A percentile compares a stretch with the other conserved stretches of the same genome.
phyloP scores from a whole-genome alignment of 1,140 invertebrate species.

The Hermatobates lingyangjiaoensis region DNA sequence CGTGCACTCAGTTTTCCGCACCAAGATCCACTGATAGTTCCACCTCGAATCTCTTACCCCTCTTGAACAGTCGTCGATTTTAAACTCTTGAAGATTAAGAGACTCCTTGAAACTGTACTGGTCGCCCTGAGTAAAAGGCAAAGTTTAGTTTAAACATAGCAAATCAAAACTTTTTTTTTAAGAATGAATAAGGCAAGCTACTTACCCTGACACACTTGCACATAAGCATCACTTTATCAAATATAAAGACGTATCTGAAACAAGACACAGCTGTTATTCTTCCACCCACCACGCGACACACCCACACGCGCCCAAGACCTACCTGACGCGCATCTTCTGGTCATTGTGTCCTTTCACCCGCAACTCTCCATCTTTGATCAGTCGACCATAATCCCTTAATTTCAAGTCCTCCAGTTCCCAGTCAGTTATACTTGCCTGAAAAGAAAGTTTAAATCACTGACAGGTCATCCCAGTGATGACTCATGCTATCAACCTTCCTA shows the following conservation, averaged over 20 bases:
- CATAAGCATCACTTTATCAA: slow-evolving; percentile 89
- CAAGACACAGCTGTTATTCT: no score
- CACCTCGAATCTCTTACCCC: slow-evolving; percentile 49
- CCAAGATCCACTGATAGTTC: slow-evolving; percentile 64
- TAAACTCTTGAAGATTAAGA: slow-evolving; percentile 65
- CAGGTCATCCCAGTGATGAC: no score
- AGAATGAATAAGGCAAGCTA: slow-evolving; percentile 10
- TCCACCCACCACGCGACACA: background rate
- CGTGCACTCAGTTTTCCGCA: slow-evolving; percentile 57
- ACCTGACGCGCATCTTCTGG: slow-evolving; percentile 55
- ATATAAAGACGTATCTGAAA: slow-evolving; percentile 80
- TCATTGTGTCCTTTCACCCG: slow-evolving; percentile 82
- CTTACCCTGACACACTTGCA: slow-evolving; percentile 72
- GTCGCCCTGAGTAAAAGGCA: slow-evolving; percentile 42
- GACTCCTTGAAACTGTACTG: slow-evolving; percentile 82
- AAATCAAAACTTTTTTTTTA: background rate
- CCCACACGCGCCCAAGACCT: background rate
- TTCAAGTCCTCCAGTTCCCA: slow-evolving; percentile 57
- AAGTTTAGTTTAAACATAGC: background rate
- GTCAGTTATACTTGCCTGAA: slow-evolving; percentile 55
- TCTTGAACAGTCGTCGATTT: slow-evolving; percentile 56
- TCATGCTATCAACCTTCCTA: no score
- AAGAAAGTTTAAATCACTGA: no score
- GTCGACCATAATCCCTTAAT: slow-evolving; percentile 71
- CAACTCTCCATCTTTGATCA: slow-evolving; percentile 82